phyloP scores from a whole-genome alignment of 2,113 vertebrate genomes.

The Ahaetulla prasina region DNA sequence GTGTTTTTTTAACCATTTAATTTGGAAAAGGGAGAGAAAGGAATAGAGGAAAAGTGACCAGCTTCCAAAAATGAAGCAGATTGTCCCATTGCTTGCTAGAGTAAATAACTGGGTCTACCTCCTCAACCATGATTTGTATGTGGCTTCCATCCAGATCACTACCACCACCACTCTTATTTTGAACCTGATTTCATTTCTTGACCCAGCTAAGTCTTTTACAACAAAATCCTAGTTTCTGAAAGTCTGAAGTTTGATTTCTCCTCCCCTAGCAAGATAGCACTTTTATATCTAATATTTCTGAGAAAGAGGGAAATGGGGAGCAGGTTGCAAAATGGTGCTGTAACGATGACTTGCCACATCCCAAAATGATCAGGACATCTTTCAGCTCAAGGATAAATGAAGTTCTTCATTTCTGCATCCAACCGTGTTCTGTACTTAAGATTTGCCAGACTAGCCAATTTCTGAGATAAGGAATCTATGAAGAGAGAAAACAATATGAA shows the following conservation, averaged over 20 bases:
- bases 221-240: neutral
- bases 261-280: neutral
- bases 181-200: neutral
- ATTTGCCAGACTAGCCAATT: neutral
- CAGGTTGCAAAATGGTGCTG: neutral
- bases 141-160: neutral
- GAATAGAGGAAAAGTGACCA: neutral
- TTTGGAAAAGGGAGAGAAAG: neutral
- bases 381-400: neutral
- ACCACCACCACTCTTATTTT: neutral
- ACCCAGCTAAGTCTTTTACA: neutral
- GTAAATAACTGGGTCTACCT: neutral
- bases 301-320: neutral
- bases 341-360: neutral
- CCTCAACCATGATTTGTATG: neutral
- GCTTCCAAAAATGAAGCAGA: neutral
- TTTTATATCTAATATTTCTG: neutral
- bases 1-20: neutral
- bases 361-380: neutral
- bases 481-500: neutral
- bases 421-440: neutral
- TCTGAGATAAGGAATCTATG: neutral
- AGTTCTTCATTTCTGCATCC: neutral
- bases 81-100: neutral
- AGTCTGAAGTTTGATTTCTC: neutral